Conservation (phyloP, 2,797 vertebrate species). For the Hydrocynus forskahlii region DNA sequence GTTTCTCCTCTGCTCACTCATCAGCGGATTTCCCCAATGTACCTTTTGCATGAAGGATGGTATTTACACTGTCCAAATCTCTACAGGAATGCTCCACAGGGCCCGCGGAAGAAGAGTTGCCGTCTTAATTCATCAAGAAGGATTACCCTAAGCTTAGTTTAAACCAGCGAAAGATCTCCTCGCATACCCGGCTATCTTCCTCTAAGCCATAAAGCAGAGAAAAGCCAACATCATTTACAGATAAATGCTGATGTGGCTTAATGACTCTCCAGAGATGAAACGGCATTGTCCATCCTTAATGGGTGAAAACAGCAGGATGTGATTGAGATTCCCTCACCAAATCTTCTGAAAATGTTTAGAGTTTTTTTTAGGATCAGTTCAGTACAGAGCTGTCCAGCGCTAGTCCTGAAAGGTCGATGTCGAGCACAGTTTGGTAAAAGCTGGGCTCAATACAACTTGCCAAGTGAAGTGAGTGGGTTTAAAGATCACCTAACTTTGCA, state of each 20-base stretch:
- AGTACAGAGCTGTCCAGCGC: too few species aligned
- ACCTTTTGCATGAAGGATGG: constrained; percentile 36
- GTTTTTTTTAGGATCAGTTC: too few species aligned
- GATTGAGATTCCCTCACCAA: constrained; percentile 9
- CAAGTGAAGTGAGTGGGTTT: too few species aligned
- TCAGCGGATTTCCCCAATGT: constrained; percentile 51
- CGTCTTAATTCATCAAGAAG: constrained; percentile 56
- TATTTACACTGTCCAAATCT: constrained; percentile 55
- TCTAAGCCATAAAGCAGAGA: constrained; percentile 21
- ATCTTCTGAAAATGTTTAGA: too few species aligned
- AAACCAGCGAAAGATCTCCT: constrained; percentile 47
- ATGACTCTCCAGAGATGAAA: constrained; percentile 44
- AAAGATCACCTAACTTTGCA: too few species aligned
- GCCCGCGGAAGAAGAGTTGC: constrained; percentile 40
- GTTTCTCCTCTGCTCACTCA: neutral
- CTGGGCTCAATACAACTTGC: too few species aligned
- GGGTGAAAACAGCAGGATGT: constrained; percentile 16
- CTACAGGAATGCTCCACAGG: constrained; percentile 45
- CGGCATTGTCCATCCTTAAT: constrained; percentile 4
- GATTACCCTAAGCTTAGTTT: constrained; percentile 51
- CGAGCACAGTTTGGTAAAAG: too few species aligned
- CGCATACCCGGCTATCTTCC: constrained; percentile 25
- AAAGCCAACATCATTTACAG: constrained; percentile 26
- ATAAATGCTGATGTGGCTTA: constrained; percentile 38
- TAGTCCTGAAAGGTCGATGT: too few species aligned